A percentile compares a stretch with the other conserved stretches of the same genome.
These are phyloP conservation scores for Limnephilus lunatus DNA, from an alignment of 2,888 invertebrate genomes.

Conservation along the genomic window DNA sequence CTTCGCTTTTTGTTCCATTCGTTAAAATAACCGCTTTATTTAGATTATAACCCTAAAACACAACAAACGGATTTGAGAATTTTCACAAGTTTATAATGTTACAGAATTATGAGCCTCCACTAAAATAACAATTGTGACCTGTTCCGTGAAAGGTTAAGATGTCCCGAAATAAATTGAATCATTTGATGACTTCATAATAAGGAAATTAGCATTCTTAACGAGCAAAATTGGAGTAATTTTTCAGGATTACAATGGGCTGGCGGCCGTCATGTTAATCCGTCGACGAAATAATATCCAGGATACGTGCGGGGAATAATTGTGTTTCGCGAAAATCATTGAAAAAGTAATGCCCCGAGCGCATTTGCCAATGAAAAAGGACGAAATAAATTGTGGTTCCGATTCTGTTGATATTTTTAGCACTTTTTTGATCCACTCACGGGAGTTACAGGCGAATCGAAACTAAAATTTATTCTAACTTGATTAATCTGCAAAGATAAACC, in stretches of 20 bases:
- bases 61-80: background rate
- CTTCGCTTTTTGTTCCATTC: too few species aligned
- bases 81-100: background rate
- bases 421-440: too few species aligned
- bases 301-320: background rate
- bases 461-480: too few species aligned
- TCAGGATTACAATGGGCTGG: constrained; percentile 16
- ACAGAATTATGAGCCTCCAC: background rate
- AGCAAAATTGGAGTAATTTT: constrained; percentile 8
- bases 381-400: background rate
- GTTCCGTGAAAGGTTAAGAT: background rate
- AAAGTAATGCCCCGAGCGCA: background rate
- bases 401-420: background rate
- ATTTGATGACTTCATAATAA: constrained; percentile 14
- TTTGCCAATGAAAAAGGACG: background rate
- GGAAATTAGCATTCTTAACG: constrained; percentile 23
- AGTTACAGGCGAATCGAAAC: too few species aligned
- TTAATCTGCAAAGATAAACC: too few species aligned
- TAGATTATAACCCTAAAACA: background rate
- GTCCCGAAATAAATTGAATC: background rate
- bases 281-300: background rate
- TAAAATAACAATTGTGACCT: background rate
- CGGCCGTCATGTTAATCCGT: background rate
- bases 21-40: background rate
- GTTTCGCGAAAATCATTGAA: background rate